A percentile compares a stretch with the other conserved stretches of the same genome.
Evolutionary conservation across 2,113 vertebrate genomes (phyloP).

Genomic region (Plecotus auritus): DNA sequence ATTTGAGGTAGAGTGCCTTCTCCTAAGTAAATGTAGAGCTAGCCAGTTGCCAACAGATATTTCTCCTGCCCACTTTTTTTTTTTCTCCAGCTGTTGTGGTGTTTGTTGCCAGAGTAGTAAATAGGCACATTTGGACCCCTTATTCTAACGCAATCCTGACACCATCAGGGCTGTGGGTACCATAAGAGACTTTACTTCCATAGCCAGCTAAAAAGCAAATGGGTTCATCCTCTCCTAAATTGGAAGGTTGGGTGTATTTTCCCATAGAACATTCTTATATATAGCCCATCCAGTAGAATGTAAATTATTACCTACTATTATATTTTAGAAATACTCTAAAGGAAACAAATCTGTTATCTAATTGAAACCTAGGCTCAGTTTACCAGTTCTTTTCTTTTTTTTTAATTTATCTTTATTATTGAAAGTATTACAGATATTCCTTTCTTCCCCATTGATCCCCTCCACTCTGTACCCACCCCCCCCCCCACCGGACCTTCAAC

Average conservation of each 20-base stretch:
- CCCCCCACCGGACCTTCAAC: too few species aligned
- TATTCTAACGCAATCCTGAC: not conserved
- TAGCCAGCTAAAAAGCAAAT: not conserved
- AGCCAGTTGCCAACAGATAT: not conserved
- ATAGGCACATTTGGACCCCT: not conserved
- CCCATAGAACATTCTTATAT: not conserved
- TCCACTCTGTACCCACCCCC: too few species aligned
- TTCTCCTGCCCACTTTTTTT: not conserved
- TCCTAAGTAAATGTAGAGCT: constrained; percentile 21
- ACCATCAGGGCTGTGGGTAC: not conserved
- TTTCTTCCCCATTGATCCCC: too few species aligned
- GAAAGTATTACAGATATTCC: too few species aligned
- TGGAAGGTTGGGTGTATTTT: not conserved
- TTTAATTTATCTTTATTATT: too few species aligned
- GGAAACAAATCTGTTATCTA: not conserved
- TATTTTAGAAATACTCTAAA: not conserved
- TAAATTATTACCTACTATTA: not conserved
- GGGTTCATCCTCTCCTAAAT: not conserved
- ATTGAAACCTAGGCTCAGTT: not conserved
- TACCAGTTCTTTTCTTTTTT: not conserved
- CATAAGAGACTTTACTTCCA: not conserved
- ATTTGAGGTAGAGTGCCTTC: constrained; percentile 8
- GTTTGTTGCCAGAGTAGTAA: not conserved
- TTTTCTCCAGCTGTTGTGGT: not conserved
- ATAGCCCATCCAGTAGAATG: not conserved